phyloP scores from a whole-genome alignment of 2,797 vertebrate genomes.

The Hoplostethus mediterraneus region DNA sequence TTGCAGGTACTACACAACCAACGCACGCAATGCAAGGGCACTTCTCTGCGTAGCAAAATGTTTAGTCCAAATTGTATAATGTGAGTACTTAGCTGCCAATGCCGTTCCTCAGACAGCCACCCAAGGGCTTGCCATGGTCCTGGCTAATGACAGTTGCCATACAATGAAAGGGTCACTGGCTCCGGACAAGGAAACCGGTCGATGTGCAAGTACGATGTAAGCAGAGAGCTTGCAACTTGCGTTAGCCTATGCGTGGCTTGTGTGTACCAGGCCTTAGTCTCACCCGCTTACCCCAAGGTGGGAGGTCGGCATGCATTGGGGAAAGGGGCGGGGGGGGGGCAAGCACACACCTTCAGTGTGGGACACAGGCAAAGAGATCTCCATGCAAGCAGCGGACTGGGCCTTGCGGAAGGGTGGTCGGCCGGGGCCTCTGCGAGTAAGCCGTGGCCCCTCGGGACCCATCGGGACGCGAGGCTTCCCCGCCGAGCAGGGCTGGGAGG shows the following conservation, averaged over 20 bases:
- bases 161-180: background rate
- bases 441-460: slow-evolving; percentile 92
- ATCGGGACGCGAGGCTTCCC: slow-evolving; percentile 92
- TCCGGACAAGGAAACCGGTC: background rate
- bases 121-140: too few species aligned
- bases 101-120: too few species aligned
- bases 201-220: background rate
- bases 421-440: slow-evolving; percentile 93
- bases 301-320: slow-evolving; percentile 69
- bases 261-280: slow-evolving; percentile 52
- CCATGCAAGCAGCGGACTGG: slow-evolving; percentile 99
- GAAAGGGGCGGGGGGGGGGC: slow-evolving; percentile 50
- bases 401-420: slow-evolving; percentile 99
- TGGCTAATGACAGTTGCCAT: too few species aligned
- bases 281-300: slow-evolving; percentile 61
- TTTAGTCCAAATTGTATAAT: too few species aligned
- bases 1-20: slow-evolving; percentile 56
- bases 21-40: slow-evolving; percentile 24
- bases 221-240: slow-evolving; percentile 56
- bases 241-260: slow-evolving; percentile 72
- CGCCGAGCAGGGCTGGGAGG: slow-evolving; percentile 91
- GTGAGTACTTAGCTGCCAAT: too few species aligned
- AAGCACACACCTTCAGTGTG: slow-evolving; percentile 96
- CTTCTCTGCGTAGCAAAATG: slow-evolving; percentile 51
- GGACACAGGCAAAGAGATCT: slow-evolving; percentile 96